phyloP scores from a whole-genome alignment of 2,888 invertebrate species.

The Dioctria linearis region DNA sequence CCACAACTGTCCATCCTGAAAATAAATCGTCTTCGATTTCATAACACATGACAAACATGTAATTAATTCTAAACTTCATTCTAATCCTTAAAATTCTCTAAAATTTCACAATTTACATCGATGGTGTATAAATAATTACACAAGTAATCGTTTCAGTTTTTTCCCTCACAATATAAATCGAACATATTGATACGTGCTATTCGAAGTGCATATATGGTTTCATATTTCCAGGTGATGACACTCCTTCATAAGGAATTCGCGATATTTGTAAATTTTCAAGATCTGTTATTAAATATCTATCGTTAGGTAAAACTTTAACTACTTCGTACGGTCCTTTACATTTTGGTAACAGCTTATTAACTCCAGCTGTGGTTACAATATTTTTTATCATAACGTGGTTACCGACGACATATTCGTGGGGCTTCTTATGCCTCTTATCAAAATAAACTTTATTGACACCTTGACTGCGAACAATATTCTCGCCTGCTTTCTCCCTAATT shows the following conservation, averaged over 20 bases:
- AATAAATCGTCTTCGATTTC: no score
- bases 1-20: no score
- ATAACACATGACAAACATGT: no score
- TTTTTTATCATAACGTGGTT: constrained; percentile 3
- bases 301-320: neutral
- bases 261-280: constrained; percentile 10
- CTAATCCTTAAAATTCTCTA: no score
- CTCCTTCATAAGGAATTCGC: constrained; percentile 14
- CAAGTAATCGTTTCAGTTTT: no score
- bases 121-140: no score
- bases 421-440: constrained; percentile 12
- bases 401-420: neutral
- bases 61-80: no score
- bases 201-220: no score
- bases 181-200: no score
- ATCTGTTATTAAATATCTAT: no score
- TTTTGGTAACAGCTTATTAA: constrained; percentile 2
- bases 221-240: constrained; percentile 6
- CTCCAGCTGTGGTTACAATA: neutral
- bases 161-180: no score
- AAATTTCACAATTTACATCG: no score
- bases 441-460: neutral
- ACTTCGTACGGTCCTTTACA: constrained; percentile 11
- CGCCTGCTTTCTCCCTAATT: neutral
- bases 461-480: constrained; percentile 19